phyloP scores from a whole-genome alignment of 2,888 invertebrate genomes.

The Andrena haemorrhoa region DNA sequence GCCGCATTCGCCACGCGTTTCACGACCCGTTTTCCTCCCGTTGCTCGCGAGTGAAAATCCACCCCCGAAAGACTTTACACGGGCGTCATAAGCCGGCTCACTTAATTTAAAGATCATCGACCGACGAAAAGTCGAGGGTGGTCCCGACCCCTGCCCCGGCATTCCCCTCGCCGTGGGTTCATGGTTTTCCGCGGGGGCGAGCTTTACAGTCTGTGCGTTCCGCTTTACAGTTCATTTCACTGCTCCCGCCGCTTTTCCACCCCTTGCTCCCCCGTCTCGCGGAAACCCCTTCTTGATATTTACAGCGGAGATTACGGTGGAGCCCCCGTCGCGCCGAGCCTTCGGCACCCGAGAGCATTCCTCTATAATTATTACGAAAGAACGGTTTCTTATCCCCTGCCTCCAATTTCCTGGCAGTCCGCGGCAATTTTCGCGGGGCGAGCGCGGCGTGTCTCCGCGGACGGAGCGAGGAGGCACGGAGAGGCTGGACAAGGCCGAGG shows the following conservation, averaged over 20 bases:
- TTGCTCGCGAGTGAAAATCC: constrained; percentile 70
- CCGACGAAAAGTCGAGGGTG: constrained; percentile 66
- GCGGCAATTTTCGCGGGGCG: constrained; percentile 27
- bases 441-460: background rate
- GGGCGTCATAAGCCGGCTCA: constrained; percentile 82
- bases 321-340: background rate
- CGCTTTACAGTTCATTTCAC: constrained; percentile 81
- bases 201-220: constrained; percentile 78
- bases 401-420: background rate
- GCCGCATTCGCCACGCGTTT: constrained; percentile 79
- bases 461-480: constrained; percentile 39
- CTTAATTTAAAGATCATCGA: constrained; percentile 83
- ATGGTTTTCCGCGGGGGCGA: constrained; percentile 60
- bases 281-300: constrained; percentile 9
- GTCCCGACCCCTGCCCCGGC: constrained; percentile 29
- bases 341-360: background rate
- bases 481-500: constrained; percentile 46
- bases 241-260: constrained; percentile 56
- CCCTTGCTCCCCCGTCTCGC: constrained; percentile 8
- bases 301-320: background rate
- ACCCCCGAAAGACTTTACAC: constrained; percentile 79
- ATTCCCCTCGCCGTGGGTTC: constrained; percentile 26
- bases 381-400: background rate
- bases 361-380: background rate
- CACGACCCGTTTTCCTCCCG: constrained; percentile 59